Base-by-base conservation (phyloP, 2,113 vertebrate genomes). In the Oreotrochilus melanogaster region DNA sequence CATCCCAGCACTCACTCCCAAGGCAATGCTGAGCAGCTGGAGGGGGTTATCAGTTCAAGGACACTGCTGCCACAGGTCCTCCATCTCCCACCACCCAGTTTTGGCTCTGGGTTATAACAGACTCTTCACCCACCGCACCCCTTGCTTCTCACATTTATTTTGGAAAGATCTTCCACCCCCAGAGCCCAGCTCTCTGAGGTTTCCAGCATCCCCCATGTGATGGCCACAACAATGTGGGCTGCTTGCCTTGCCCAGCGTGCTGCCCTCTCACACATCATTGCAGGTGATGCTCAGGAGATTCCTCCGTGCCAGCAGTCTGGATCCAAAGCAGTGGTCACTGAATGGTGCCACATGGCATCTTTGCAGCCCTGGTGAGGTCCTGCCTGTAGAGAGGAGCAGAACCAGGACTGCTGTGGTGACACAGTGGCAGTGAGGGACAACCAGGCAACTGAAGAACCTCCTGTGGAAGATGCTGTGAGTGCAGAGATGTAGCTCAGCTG, bases 201-300 rank as follows among this genome's bases (percentile, higher is more conserved):
- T 25, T 30, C 42, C 56, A 30, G 60, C 7, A 5, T 58, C 50
- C 42, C 50, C 17, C 19, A 28, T 7, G 35, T 28, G 35, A 47
- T 14, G 48, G 54, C 27, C 24, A 11, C 16, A 54, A 18, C 3
- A 21, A 28, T 2, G 35, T 25, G 22, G n/a, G 37, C 35, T 33
- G 11, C 48, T 33, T 62, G 24, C n/a, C 50, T 31, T 39, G 39
- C 28, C 71, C 30, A 31, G 45, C 64, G 7, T 4, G 24, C 18
- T 37, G 27, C 33, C n/a, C 18, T 61, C 57, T 54, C 53, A 48
- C 10, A 3, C 31, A 3, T n/a, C 1, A 0, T 3, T 18, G 42
- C 35, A 67, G 71, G 7, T 24, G 39, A 33, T 66, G 53, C 48
- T 69, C 66, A 35, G 28, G 43, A 27, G 42, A 78, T 78, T 51